Percentiles rank a stretch among this genome's conserved stretches.
Conservation (phyloP, 2,113 vertebrate genomes). For the Microtus oregoni region DNA sequence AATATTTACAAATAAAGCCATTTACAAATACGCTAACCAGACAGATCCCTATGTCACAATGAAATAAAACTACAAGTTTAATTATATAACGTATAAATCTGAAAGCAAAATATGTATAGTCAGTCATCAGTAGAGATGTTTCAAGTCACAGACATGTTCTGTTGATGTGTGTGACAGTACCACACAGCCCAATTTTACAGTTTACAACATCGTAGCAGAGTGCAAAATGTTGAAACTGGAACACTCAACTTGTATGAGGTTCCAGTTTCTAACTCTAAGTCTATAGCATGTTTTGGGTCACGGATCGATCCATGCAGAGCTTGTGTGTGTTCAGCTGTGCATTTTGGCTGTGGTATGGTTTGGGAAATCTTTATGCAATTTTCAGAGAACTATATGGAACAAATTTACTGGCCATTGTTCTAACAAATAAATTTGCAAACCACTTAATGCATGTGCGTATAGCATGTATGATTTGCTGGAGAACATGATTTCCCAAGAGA, state of each 20-base stretch:
- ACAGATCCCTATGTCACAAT: not conserved
- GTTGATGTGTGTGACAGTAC: conserved; percentile 21
- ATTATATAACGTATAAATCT: not conserved
- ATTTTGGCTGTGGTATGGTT: not conserved
- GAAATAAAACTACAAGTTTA: conserved; percentile 55
- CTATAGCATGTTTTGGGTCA: not conserved
- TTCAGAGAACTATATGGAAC: not conserved
- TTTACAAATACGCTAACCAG: conserved; percentile 18
- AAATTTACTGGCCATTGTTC: not conserved
- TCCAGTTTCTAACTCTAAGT: conserved; percentile 8
- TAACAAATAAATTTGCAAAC: not conserved
- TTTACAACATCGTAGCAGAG: conserved; percentile 16
- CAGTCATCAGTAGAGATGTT: not conserved
- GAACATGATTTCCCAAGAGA: not conserved
- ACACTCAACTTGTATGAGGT: not conserved
- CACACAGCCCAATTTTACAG: conserved; percentile 16
- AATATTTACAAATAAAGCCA: conserved; percentile 36
- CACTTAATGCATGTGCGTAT: not conserved
- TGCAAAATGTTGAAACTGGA: not conserved
- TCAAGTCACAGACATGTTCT: not conserved
- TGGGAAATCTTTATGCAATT: not conserved
- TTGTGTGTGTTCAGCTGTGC: not conserved
- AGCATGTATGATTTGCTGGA: not conserved
- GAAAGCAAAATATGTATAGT: conserved; percentile 4
- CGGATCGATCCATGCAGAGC: not conserved